These are phyloP conservation scores for Cinclus cinclus DNA, from an alignment of 2,113 vertebrate genomes.

Conservation along the genomic window DNA sequence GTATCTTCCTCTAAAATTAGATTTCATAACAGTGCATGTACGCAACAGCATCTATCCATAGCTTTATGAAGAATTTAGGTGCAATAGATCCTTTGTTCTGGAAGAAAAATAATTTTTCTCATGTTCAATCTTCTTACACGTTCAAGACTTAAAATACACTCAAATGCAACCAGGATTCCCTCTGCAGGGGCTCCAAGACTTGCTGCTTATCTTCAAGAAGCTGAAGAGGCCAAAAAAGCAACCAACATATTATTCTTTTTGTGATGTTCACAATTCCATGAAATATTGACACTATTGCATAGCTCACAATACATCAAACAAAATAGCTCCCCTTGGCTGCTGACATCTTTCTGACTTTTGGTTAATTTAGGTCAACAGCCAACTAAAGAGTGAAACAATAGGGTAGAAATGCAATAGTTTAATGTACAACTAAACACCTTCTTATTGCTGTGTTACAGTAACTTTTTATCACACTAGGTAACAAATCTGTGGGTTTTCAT, in stretches of 20 bases:
- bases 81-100: not conserved
- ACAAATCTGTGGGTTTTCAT: not conserved
- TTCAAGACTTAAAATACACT: not conserved
- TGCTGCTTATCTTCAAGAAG: not conserved
- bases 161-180: not conserved
- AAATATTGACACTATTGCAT: not conserved
- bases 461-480: not conserved
- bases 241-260: not conserved
- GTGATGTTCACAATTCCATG: not conserved
- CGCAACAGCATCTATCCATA: not conserved
- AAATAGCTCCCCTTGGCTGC: not conserved
- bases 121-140: not conserved
- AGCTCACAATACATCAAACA: not conserved
- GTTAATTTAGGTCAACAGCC: not conserved
- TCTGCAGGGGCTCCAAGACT: not conserved
- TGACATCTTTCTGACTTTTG: not conserved
- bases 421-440: not conserved
- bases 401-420: not conserved
- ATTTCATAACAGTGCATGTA: not conserved
- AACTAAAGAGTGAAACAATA: not conserved
- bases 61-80: not conserved
- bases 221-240: not conserved
- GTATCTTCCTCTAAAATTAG: not conserved
- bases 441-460: not conserved
- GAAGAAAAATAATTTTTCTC: not conserved